Percentiles rank a stretch among this genome's conserved stretches.
These are phyloP conservation scores for Pica pica DNA, from an alignment of 2,113 vertebrate species.

Conservation along the genomic window DNA sequence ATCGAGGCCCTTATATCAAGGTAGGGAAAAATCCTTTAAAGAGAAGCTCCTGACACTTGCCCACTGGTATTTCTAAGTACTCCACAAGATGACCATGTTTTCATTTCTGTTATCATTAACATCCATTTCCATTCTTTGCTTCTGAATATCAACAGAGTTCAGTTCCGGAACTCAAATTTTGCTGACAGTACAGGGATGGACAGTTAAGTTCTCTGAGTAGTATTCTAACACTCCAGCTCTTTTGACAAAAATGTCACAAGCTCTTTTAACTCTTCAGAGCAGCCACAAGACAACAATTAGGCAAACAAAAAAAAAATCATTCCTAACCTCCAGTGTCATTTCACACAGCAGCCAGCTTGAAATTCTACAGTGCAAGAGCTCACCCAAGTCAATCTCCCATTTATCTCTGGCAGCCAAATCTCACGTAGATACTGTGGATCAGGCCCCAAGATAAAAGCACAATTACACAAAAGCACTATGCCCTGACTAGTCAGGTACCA, in stretches of 20 bases:
- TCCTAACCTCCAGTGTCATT: neutral
- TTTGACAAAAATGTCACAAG: neutral
- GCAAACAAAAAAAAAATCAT: neutral
- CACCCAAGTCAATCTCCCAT: neutral
- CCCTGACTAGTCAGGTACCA: neutral
- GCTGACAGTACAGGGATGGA: neutral
- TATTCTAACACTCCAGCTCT: neutral
- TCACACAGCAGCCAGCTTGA: neutral
- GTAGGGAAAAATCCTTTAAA: neutral
- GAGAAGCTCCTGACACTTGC: neutral
- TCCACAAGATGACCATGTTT: neutral
- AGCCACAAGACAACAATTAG: neutral
- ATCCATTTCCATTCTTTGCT: neutral
- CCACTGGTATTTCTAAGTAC: neutral
- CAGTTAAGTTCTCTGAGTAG: neutral
- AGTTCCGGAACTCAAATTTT: neutral
- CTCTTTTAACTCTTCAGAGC: neutral
- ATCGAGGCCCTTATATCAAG: fast-evolving
- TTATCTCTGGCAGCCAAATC: neutral
- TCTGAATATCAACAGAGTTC: neutral
- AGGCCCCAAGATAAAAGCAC: neutral
- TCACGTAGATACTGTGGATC: neutral
- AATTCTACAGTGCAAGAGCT: neutral
- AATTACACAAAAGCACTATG: neutral
- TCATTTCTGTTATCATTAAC: neutral